Evolutionary conservation across 2,888 invertebrate species (phyloP).

Genomic region (Drosophila quinaria): DNA sequence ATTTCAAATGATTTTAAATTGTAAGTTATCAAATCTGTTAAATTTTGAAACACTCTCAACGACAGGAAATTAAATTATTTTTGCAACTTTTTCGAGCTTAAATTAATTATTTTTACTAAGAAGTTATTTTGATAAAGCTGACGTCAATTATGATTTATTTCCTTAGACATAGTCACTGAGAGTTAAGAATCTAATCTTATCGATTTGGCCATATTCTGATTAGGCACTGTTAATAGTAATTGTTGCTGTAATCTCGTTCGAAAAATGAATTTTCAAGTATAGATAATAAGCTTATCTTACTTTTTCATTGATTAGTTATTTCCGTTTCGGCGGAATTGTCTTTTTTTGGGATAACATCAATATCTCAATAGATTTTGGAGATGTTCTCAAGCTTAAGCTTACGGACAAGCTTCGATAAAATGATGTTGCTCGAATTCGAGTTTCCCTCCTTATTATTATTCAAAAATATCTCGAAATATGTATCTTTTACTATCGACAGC

Average conservation of each 20-base stretch:
- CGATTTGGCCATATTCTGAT: slow-evolving; percentile 22
- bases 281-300: slow-evolving; percentile 8
- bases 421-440: slow-evolving; percentile 24
- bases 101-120: slow-evolving; percentile 6
- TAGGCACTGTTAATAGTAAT: slow-evolving; percentile 10
- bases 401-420: neutral
- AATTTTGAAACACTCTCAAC: neutral
- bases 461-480: slow-evolving; percentile 46
- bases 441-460: slow-evolving; percentile 15
- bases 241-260: slow-evolving; percentile 17
- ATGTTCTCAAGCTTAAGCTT: slow-evolving; percentile 22
- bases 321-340: slow-evolving; percentile 25
- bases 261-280: neutral
- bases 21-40: neutral
- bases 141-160: slow-evolving; percentile 23
- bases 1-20: neutral
- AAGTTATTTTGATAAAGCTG: slow-evolving; percentile 4
- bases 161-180: neutral
- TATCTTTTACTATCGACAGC: slow-evolving; percentile 42
- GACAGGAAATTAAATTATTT: neutral
- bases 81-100: neutral
- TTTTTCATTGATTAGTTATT: slow-evolving; percentile 24
- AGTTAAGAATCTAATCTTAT: slow-evolving; percentile 37
- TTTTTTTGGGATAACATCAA: slow-evolving; percentile 2
- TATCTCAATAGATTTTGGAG: neutral